Evolutionary conservation across 2,113 vertebrate genomes (phyloP).

Genomic region (Dromiciops gliroides): DNA sequence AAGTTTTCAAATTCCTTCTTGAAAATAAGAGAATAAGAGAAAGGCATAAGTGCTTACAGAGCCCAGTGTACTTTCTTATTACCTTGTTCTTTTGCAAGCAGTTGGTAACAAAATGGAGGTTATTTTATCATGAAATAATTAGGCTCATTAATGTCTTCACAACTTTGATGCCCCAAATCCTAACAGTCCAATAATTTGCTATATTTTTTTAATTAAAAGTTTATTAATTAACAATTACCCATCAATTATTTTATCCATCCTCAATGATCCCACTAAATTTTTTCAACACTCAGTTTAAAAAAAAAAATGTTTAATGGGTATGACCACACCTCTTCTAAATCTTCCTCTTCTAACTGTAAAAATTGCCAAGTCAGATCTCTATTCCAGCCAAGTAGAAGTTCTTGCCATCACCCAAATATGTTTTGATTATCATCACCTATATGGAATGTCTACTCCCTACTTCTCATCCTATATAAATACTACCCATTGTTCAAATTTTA

Average conservation of each 20-base stretch:
- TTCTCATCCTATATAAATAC: slow-evolving; percentile 15
- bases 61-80: slow-evolving; percentile 11
- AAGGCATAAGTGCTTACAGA: slow-evolving; percentile 34
- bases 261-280: slow-evolving; percentile 66
- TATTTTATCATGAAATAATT: slow-evolving; percentile 59
- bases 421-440: not conserved
- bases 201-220: slow-evolving; percentile 57
- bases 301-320: slow-evolving; percentile 28
- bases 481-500: slow-evolving; percentile 24
- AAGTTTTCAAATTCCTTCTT: slow-evolving; percentile 42
- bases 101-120: slow-evolving; percentile 19
- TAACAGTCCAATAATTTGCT: slow-evolving; percentile 65
- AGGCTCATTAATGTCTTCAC: slow-evolving; percentile 61
- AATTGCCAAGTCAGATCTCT: slow-evolving; percentile 30
- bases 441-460: slow-evolving; percentile 19
- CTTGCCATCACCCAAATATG: not conserved
- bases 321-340: slow-evolving; percentile 29
- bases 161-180: slow-evolving; percentile 58
- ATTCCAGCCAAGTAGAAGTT: slow-evolving; percentile 51
- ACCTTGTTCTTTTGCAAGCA: slow-evolving; percentile 41
- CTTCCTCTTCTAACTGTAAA: slow-evolving; percentile 38
- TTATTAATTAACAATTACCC: slow-evolving; percentile 64
- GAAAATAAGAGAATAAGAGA: slow-evolving; percentile 32
- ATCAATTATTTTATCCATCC: slow-evolving; percentile 65
- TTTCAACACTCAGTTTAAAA: slow-evolving; percentile 55